Base-by-base conservation (phyloP, 2,888 invertebrate species). In the Diabrotica balteata region DNA sequence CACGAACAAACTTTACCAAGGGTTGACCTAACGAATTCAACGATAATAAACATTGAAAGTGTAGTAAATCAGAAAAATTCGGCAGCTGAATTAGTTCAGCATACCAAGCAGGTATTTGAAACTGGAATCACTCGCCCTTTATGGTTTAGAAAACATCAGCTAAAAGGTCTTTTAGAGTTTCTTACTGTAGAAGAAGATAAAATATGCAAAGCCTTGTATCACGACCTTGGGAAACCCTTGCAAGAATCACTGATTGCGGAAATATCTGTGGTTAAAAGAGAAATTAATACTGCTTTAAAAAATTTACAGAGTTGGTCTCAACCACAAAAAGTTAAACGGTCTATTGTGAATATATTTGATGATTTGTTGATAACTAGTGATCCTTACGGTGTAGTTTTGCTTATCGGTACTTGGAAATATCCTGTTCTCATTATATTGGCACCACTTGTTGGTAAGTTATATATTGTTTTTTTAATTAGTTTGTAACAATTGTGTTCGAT, bases 361-460 rank as follows among this genome's bases (percentile, higher is more conserved):
- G 47, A 47, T 47, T 47, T 47, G 10, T 47, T 47, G 5, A 47
- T 47, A 47, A 7, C 9, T n/a, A 91, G 92, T 73, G 97, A 98
- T 79, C 98, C 98, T 0, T 94, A 90, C 80, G 98, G 98, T 42
- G 94, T 98, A 17, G 93, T 91, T 1, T 87, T 98, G 4, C 86
- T 94, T 0, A 90, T 95, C 73, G 95, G 96, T 0, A 93, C 98
- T 0, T 99, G 98, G 98, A 99, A 98, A 86, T 98, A 98, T 85
- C 98, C 98, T 0, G 81, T 97, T 42, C 93, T 94, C 77, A 85
- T 98, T 64, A 85, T 90, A 4, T 80, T 97, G 17, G 84, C 91
- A 64, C 97, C 97, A 0, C 84, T 95, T 75, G 85, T 91, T 7
- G 93, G 75, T 47, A 47, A 47, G 47, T 47, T 47, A 9, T 32